phyloP scores from a whole-genome alignment of 2,113 vertebrate genomes.

The Dasyurus viverrinus region DNA sequence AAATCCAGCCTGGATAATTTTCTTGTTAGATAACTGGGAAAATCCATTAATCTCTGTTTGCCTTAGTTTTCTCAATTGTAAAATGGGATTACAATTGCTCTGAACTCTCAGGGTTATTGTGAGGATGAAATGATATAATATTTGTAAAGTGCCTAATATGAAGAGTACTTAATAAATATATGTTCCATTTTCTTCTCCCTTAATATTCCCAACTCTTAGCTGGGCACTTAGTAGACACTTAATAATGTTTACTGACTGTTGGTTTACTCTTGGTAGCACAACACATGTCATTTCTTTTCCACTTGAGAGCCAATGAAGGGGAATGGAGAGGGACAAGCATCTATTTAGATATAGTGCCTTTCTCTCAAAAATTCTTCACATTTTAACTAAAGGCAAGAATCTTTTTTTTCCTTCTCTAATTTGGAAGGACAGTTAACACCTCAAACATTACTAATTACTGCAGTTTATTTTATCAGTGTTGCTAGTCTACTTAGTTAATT shows the following conservation, averaged over 20 bases:
- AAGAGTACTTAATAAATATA: neutral
- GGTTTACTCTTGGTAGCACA: neutral
- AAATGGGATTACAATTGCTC: neutral
- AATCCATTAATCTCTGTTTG: neutral
- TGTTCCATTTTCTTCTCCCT: neutral
- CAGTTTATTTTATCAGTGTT: conserved; percentile 80
- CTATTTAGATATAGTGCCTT: neutral
- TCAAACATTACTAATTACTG: conserved; percentile 83
- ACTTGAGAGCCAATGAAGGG: neutral
- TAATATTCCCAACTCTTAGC: neutral
- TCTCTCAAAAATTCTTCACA: conserved; percentile 47
- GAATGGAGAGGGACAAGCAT: conserved; percentile 30
- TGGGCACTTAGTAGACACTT: neutral
- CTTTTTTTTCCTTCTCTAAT: conserved; percentile 50
- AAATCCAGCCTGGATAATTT: neutral
- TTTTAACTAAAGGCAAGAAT: conserved; percentile 51
- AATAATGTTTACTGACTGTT: neutral
- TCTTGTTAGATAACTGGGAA: neutral
- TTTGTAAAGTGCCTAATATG: neutral
- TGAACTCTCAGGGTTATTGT: neutral
- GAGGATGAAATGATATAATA: neutral
- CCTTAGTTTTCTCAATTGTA: neutral
- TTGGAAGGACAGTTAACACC: conserved; percentile 78
- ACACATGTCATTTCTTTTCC: neutral
- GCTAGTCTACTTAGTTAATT: conserved; percentile 83